Conservation (phyloP, 2,113 vertebrate genomes). For the Eudyptes chrysolophus region DNA sequence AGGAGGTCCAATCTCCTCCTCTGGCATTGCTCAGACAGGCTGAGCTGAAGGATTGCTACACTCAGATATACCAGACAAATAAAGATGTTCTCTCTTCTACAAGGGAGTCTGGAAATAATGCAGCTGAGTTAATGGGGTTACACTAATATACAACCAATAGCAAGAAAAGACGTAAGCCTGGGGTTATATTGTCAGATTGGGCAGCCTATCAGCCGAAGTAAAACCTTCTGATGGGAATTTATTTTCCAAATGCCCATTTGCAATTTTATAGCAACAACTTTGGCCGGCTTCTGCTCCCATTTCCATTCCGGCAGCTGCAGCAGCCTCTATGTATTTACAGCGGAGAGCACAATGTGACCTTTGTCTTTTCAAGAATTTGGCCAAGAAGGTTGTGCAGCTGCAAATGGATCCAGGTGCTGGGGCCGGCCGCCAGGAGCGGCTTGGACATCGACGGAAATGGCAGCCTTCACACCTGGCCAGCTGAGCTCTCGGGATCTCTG, state of each 20-base stretch:
- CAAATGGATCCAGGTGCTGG: conserved; percentile 1
- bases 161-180: not conserved
- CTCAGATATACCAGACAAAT: not conserved
- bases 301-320: conserved; percentile 11
- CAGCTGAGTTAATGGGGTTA: not conserved
- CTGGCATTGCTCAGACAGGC: not conserved
- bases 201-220: not conserved
- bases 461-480: not conserved
- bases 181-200: not conserved
- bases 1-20: not conserved
- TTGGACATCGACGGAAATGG: not conserved
- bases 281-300: not conserved
- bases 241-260: conserved; percentile 1
- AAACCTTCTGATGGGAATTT: not conserved
- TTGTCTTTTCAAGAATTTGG: conserved; percentile 21
- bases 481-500: not conserved
- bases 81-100: not conserved
- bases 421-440: not conserved
- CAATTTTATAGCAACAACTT: not conserved
- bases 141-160: not conserved
- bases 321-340: not conserved
- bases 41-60: not conserved
- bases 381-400: conserved; percentile 20
- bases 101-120: not conserved
- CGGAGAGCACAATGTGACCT: conserved; percentile 21